Percentiles rank a stretch among this genome's conserved stretches.
Conservation (phyloP, 1,140 invertebrate genomes). For the Formica selysi region DNA sequence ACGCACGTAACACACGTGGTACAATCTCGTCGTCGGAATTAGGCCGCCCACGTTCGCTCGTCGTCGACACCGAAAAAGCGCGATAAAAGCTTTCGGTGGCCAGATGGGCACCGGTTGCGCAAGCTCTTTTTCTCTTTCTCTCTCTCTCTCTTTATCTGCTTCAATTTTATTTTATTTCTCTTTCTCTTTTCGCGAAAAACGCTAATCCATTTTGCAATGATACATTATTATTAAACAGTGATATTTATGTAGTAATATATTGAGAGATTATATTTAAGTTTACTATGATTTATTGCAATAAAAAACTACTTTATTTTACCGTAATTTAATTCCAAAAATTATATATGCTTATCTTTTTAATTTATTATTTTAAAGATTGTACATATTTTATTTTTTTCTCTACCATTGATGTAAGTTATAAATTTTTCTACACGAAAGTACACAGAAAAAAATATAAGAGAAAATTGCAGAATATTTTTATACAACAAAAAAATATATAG, state of each 20-base stretch:
- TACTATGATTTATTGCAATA: too few species aligned
- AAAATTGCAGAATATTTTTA: neutral
- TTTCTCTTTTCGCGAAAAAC: neutral
- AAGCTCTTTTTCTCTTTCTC: slow-evolving; percentile 60
- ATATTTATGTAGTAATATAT: neutral
- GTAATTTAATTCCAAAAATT: neutral
- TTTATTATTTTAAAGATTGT: neutral
- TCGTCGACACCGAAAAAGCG: slow-evolving; percentile 76
- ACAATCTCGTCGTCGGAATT: slow-evolving; percentile 69
- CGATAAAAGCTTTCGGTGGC: slow-evolving; percentile 77
- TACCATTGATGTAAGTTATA: too few species aligned
- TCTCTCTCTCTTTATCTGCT: slow-evolving; percentile 12
- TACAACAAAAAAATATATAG: neutral
- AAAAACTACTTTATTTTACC: neutral
- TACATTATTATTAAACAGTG: neutral
- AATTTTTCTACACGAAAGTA: too few species aligned
- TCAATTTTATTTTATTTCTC: neutral
- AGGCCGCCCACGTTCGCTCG: slow-evolving; percentile 72
- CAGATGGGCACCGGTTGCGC: slow-evolving; percentile 75
- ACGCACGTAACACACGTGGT: slow-evolving; percentile 55
- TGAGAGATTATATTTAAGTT: too few species aligned
- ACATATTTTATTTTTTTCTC: too few species aligned
- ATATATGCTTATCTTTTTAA: neutral
- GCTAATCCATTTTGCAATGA: neutral
- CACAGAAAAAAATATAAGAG: too few species aligned